Base-by-base conservation (phyloP, 2,797 vertebrate species). In the Sebastes vulpes region DNA sequence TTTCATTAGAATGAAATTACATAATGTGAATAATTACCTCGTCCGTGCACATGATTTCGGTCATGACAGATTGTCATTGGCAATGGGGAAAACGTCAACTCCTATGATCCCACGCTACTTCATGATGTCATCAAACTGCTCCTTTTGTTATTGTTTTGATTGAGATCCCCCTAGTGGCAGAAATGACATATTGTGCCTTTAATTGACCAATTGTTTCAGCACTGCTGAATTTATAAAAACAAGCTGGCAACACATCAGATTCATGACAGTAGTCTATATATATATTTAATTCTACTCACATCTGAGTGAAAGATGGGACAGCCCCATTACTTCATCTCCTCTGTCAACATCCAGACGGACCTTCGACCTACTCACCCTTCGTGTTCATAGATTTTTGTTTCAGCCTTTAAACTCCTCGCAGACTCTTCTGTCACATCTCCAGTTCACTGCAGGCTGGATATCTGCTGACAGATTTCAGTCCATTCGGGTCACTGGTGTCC, bases 401-500 rank as follows among this genome's bases (percentile, higher is more conserved):
- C 72, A 77, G 31, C 72, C 66, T 78, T 57, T 28, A 26, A 66
- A 68, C 42, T 57, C 11, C 32, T 38, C 25, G 31, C 42, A 20
- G 6, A 28, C 54, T 69, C 66, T 9, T 46, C 58, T 29, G 78
- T 75, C 79, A 64, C 57, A 6, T 56, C 71, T 59, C 12, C 72
- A 11, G 20, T 11, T 81, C 57, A 9, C 1, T 52, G 60, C 54
- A 57, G 80, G 67, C 84, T 76, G 65, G 70, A 72, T 54, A 14
- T 80, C 70, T 35, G 80, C 79, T 82, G 87, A 88, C 83, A 75
- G 73, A 58, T 73, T 75, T 70, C 79, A 26, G 23, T 74, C 31
- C 42, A 3, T 38, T 86, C 72, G 18, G 81, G 79, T 84, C 88
- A 57, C 23, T 3, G 32, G 21, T 69, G 84, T 84, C 84, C 66